Conservation (phyloP, 35 echinoderm and acorn worm species). For the Lytechinus pictus region DNA sequence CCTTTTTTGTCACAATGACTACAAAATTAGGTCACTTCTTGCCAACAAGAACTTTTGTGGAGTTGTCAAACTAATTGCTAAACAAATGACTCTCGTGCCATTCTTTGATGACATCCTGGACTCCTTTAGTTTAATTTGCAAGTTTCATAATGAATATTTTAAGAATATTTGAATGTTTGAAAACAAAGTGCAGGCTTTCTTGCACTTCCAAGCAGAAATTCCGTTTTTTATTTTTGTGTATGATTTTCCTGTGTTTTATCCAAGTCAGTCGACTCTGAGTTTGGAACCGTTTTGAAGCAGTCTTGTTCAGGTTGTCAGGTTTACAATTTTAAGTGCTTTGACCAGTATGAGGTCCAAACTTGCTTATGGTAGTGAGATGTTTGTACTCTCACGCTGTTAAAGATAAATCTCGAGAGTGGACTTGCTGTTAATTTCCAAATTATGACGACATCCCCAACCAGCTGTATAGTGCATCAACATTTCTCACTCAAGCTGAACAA, state of each 20-base stretch:
- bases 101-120: too few relatives aligned
- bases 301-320: not conserved
- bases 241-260: not conserved
- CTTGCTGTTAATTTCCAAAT: not conserved
- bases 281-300: not conserved
- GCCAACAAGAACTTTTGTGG: too few relatives aligned
- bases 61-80: too few relatives aligned
- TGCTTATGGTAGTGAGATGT: not conserved
- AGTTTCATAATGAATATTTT: too few relatives aligned
- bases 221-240: not conserved
- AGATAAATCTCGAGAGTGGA: not conserved
- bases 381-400: not conserved
- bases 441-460: not conserved
- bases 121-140: too few relatives aligned
- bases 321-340: not conserved
- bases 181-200: not conserved
- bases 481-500: not conserved
- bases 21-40: too few relatives aligned
- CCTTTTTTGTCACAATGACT: too few relatives aligned
- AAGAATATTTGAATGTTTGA: too few relatives aligned
- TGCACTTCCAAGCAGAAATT: not conserved
- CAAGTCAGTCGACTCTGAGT: not conserved
- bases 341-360: not conserved
- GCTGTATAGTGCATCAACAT: constrained; percentile 11
- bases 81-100: too few relatives aligned